phyloP scores from a whole-genome alignment of 2,113 vertebrate species.

The Chlamydotis undulata region DNA sequence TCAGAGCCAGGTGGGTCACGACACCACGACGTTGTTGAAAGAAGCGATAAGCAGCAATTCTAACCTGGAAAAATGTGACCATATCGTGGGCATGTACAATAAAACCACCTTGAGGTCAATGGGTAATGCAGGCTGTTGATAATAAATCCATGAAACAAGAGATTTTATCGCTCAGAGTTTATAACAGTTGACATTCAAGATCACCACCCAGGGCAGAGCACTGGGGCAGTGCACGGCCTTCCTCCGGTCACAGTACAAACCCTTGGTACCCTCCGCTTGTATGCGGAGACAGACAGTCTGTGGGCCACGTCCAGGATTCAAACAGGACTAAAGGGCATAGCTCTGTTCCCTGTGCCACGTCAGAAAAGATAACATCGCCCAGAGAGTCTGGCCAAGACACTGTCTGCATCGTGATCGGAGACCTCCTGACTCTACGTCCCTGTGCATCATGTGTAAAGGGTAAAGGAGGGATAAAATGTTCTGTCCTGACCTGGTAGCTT shows the following conservation, averaged over 20 bases:
- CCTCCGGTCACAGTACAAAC: neutral
- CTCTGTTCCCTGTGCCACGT: neutral
- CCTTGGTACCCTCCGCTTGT: neutral
- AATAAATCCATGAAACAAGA: conserved; percentile 55
- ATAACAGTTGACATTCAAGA: conserved; percentile 40
- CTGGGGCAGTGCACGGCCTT: neutral
- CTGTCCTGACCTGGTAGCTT: neutral
- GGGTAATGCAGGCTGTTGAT: conserved; percentile 25
- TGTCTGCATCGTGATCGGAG: neutral
- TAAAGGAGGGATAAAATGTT: neutral
- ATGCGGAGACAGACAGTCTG: neutral
- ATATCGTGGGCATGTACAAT: conserved; percentile 25
- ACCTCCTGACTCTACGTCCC: neutral
- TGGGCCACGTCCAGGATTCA: neutral
- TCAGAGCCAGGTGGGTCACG: neutral
- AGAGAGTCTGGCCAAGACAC: neutral
- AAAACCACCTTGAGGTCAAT: conserved; percentile 58
- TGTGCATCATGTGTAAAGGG: neutral
- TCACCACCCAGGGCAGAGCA: conserved; percentile 44
- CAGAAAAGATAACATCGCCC: neutral
- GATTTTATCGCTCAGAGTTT: conserved; percentile 32
- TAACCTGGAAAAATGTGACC: conserved; percentile 42
- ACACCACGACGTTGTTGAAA: neutral
- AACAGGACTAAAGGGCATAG: neutral
- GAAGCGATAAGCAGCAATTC: conserved; percentile 30